Evolutionary conservation across 1,140 invertebrate species (phyloP).

Genomic region (Pissodes strobi): DNA sequence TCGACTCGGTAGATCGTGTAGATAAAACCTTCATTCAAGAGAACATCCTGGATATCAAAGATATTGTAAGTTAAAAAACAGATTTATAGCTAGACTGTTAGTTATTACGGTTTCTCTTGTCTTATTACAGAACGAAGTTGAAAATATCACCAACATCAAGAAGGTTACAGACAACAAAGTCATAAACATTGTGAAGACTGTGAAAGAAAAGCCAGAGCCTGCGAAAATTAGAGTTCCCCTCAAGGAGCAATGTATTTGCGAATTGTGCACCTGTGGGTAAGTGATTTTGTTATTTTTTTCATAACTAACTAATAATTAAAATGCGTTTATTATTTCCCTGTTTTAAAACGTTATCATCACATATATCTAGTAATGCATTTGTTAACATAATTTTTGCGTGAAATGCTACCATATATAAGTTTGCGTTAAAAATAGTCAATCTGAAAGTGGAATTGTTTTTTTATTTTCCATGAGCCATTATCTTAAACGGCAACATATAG

Average conservation of each 20-base stretch:
- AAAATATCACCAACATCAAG: conserved; percentile 53
- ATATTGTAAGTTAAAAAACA: conserved; percentile 48
- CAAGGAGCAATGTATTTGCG: conserved; percentile 86
- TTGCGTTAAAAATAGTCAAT: not conserved
- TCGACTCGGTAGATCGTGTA: conserved; percentile 34
- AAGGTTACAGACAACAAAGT: conserved; percentile 51
- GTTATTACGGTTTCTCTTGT: conserved; percentile 2
- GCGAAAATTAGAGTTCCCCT: conserved; percentile 52
- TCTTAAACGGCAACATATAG: no score
- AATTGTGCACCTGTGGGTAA: conserved; percentile 90
- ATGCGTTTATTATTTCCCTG: no score
- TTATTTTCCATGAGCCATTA: no score
- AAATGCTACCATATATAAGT: not conserved
- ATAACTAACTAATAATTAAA: not conserved
- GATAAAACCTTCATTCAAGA: conserved; percentile 44
- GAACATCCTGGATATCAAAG: conserved; percentile 49
- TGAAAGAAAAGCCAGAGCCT: conserved; percentile 55
- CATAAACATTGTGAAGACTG: conserved; percentile 51
- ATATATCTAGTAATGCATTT: not conserved
- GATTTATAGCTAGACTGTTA: not conserved
- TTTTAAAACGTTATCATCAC: no score
- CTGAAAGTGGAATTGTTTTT: no score
- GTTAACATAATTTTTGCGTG: not conserved
- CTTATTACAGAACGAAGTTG: conserved; percentile 50
- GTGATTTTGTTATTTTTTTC: conserved; percentile 57